Percentiles rank a stretch among this genome's conserved stretches.
Evolutionary conservation across 1,140 invertebrate species (phyloP).

Genomic region (Telenomus remus): DNA sequence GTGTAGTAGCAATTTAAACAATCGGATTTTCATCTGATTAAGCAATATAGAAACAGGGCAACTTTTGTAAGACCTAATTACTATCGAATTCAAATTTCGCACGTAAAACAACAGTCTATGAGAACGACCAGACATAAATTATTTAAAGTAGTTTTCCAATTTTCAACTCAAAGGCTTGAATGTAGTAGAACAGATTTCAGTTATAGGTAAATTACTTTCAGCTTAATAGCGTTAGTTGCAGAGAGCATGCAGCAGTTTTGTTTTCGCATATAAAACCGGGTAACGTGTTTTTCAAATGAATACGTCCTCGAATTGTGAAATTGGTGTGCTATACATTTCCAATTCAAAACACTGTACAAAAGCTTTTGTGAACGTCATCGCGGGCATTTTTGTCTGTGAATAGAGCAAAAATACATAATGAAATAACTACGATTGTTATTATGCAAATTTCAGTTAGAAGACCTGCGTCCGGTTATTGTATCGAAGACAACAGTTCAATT

Average conservation of each 20-base stretch:
- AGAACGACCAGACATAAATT: constrained; percentile 16
- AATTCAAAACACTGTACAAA: constrained; percentile 24
- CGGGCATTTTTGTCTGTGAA: constrained; percentile 24
- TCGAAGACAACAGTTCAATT: too few species aligned
- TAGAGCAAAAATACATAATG: constrained; percentile 5
- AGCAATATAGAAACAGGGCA: constrained; percentile 13
- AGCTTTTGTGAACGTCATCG: constrained; percentile 30
- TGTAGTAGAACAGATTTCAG: neutral
- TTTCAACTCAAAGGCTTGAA: neutral
- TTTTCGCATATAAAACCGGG: constrained; percentile 10
- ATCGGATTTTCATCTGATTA: too few species aligned
- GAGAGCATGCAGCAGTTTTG: neutral
- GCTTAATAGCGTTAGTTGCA: neutral
- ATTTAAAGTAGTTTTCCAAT: constrained; percentile 17
- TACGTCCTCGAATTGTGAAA: constrained; percentile 16
- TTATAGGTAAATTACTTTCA: constrained; percentile 1
- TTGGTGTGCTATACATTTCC: constrained; percentile 10
- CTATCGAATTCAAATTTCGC: constrained; percentile 20
- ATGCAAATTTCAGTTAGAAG: too few species aligned
- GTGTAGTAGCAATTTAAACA: too few species aligned
- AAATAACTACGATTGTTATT: too few species aligned
- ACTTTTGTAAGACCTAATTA: constrained; percentile 19
- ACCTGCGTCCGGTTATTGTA: too few species aligned
- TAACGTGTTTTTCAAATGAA: constrained; percentile 19
- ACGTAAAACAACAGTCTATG: constrained; percentile 21